Base-by-base conservation (phyloP, 2,888 invertebrate genomes). In the Eupithecia exiguata region DNA sequence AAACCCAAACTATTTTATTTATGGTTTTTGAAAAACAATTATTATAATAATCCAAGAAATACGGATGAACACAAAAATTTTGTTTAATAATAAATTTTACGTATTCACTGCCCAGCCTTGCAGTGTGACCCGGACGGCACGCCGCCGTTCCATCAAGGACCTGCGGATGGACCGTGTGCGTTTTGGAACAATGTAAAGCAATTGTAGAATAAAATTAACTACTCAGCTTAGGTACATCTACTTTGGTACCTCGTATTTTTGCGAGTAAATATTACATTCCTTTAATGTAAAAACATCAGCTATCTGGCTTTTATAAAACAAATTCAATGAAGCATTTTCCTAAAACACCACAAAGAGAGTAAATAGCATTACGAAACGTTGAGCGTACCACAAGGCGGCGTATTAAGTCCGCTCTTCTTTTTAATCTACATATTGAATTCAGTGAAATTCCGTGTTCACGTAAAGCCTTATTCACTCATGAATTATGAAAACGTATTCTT, bases 401-500 rank as follows among this genome's bases (percentile, higher is more conserved):
- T 67, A 71, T 69, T 69, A 72, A 62, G 62, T 67, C 67, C 70
- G 35, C 69, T 71, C 53, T 68, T 74, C 65, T 80, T 86, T 83
- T 81, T 81, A 80, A 83, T 84, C 81, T 81, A 81, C 78, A 83
- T 82, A 85, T 83, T 83, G 84, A 84, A 86, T 83, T 82, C 78
- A 83, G 80, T 78, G 84, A 86, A 38, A 84, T 82, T 77, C 80
- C 78, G 74, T 78, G 80, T 82, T 80, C 82, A 77, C 80, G 78
- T 79, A 81, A 80, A 81, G 78, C 81, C 80, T 84, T 83, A 81
- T 71, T 83, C 69, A 66, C 72, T 88, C 87, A 87, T 89, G 88
- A 91, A 91, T 90, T 87, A 87, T 84, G 87, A 87, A 90, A 86
- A 83, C 83, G 84, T 86, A 80, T 81, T 85, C 86, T 88, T 90